Evolutionary conservation across 2,113 vertebrate genomes (phyloP).

Genomic region (Sigmodon hispidus): DNA sequence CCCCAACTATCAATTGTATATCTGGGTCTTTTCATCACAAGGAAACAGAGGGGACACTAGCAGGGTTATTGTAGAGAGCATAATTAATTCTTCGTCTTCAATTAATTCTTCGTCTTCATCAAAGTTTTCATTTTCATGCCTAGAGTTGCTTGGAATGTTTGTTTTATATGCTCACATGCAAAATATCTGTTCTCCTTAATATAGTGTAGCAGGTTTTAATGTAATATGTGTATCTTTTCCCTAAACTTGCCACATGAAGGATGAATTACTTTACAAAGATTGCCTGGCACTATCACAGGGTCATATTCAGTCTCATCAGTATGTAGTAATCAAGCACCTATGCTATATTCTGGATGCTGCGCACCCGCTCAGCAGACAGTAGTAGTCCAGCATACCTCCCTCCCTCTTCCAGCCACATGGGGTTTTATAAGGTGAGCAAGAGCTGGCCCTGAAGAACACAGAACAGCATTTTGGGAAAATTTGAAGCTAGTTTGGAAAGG

Average conservation of each 20-base stretch:
- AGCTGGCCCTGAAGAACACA: background rate
- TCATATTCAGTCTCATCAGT: background rate
- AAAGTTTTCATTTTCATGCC: background rate
- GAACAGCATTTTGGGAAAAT: background rate
- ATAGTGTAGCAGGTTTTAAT: background rate
- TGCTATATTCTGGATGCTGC: background rate
- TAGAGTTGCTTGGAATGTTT: background rate
- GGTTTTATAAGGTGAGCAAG: background rate
- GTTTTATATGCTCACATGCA: background rate
- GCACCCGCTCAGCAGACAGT: background rate
- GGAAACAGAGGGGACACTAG: background rate
- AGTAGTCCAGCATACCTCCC: background rate
- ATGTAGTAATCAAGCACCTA: background rate
- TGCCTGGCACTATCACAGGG: background rate
- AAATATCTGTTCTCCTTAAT: background rate
- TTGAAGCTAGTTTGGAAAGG: slow-evolving; percentile 29
- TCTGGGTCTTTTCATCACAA: slow-evolving; percentile 7
- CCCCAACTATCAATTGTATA: background rate
- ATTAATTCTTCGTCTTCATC: background rate
- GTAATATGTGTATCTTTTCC: background rate
- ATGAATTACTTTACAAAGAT: background rate
- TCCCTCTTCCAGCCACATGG: background rate
- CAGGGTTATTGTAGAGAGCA: background rate
- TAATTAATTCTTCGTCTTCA: background rate
- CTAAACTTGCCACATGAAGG: background rate